Evolutionary conservation across 2,888 invertebrate genomes (phyloP), one percentile per base, ranked within the genome.

Genomic region (Drosophila eohydei): DNA sequence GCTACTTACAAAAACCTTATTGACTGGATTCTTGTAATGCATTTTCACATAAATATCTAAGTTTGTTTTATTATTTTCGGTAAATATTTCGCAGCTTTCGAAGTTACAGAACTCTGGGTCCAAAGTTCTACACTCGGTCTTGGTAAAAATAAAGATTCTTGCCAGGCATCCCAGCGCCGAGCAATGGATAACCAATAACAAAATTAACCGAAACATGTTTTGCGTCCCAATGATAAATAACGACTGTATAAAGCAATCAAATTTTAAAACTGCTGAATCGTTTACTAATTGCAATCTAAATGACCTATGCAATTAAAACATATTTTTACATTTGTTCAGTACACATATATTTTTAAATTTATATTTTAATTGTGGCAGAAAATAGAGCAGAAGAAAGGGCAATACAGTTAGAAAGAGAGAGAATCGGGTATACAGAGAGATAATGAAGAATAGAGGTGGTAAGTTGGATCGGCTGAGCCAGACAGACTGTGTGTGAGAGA

Each of bases 1-100:
- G 0, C 4, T n/a, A 78, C 81, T 78, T 50, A 83, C 81, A 3
- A 40, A 50, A 6, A 85, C 12, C 1, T 79, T 56, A 62, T 84
- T 21, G 1, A 84, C 12, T 6, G 74, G 76, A 0, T 59, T n/a
- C 9, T 76, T 62, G 28, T 61, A 67, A 4, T 16, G 46, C 6
- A 82, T 3, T 0, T 11, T 44, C 3, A 56, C 30, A n/a, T 66
- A 14, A 5, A 84, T 2, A 28, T 79, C 38, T 21, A 1, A 82
- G 9, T 16, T 7, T 30, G 1, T 63, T 7, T n/a, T 40, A 1
- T 59, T 67, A 4, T 59, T 34, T 16, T 44, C 26, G 44, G 28
- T 63, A 7, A 40, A 50, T 21, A 81, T 43, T 57, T 70, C 56
- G n/a, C 84, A 81, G 6, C 14, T 51, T 2, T 66, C 58, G 7